phyloP scores from a whole-genome alignment of 2,888 invertebrate species.

The Xestia sexstrigata region DNA sequence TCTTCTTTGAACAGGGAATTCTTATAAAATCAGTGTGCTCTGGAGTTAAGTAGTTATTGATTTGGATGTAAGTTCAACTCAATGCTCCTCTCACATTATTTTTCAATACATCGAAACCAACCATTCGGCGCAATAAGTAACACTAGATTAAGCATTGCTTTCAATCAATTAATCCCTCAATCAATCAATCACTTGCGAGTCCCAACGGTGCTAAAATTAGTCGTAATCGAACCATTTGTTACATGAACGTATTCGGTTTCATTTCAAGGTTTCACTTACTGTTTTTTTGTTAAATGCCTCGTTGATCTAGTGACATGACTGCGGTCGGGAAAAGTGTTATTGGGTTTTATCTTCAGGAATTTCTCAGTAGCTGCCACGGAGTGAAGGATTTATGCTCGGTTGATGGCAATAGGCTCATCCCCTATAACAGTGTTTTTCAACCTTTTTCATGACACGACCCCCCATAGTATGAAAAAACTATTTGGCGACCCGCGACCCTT shows the following conservation, averaged over 20 bases:
- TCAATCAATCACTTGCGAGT: conserved; percentile 38
- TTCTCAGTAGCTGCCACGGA: background rate
- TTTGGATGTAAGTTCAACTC: background rate
- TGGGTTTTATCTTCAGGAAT: background rate
- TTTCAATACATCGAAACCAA: background rate
- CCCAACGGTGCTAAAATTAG: conserved; percentile 32
- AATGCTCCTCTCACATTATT: background rate
- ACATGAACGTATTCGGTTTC: conserved; percentile 7
- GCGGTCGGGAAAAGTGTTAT: background rate
- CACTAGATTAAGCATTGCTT: conserved; percentile 49
- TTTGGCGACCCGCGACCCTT: no score
- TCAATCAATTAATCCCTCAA: conserved; percentile 53
- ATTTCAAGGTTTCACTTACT: conserved; percentile 1
- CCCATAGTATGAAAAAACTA: no score
- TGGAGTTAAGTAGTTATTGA: background rate
- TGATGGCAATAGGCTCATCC: background rate
- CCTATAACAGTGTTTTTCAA: no score
- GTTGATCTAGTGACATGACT: background rate
- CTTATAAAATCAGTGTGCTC: background rate
- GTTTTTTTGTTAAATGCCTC: background rate
- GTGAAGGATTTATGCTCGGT: background rate
- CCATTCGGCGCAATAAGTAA: conserved; percentile 13
- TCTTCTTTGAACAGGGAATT: background rate
- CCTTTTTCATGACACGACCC: no score
- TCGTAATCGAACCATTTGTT: conserved; percentile 31